Percentiles rank a stretch among this genome's conserved stretches.
Evolutionary conservation across 2,113 vertebrate species (phyloP).

Genomic region (Puntigrus tetrazona): DNA sequence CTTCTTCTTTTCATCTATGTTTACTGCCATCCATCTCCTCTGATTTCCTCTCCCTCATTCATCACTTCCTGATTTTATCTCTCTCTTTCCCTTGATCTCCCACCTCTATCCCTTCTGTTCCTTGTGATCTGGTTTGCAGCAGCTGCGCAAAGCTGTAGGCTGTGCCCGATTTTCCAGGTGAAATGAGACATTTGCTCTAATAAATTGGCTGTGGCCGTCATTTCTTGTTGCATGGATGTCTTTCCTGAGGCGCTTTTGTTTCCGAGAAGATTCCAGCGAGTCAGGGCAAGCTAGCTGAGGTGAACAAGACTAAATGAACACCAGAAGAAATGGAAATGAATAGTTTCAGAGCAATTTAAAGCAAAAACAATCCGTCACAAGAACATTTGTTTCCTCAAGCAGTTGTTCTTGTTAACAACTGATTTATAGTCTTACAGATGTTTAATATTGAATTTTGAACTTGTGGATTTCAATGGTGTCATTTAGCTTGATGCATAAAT

Average conservation of each 20-base stretch:
- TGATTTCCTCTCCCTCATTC: background rate
- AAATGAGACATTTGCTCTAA: constrained; percentile 5
- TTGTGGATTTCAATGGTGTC: background rate
- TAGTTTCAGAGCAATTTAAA: background rate
- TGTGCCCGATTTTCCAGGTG: background rate
- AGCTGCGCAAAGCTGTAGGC: background rate
- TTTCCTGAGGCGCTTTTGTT: background rate
- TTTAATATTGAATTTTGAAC: background rate
- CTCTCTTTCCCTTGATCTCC: constrained; percentile 8
- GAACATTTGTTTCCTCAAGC: background rate
- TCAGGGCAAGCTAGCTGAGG: background rate
- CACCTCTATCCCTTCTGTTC: constrained; percentile 12
- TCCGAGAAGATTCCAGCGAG: background rate
- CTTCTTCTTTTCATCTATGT: background rate
- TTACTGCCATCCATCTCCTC: background rate
- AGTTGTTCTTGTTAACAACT: background rate
- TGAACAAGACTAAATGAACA: background rate
- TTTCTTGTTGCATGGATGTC: background rate
- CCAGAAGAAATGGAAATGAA: background rate
- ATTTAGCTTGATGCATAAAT: background rate
- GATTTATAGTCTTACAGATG: background rate
- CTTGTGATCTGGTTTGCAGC: background rate
- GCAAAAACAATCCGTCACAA: background rate
- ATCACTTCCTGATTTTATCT: constrained; percentile 22
- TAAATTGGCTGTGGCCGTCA: background rate